Evolutionary conservation across 2,113 vertebrate genomes (phyloP).

Genomic region (Sclerurus mexicanus): DNA sequence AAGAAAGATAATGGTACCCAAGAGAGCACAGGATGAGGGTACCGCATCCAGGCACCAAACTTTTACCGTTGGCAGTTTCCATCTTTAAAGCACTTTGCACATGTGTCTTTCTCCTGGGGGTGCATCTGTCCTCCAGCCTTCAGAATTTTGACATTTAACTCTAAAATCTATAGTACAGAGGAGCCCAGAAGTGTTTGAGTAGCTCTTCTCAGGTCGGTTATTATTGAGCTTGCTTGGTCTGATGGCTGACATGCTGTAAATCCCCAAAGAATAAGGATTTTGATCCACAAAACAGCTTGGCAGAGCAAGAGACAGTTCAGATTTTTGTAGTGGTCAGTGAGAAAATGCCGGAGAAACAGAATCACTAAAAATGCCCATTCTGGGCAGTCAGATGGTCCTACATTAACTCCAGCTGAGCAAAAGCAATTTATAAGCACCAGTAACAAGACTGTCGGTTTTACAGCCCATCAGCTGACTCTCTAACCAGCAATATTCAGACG

Average conservation of each 20-base stretch:
- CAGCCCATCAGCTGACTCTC: not conserved
- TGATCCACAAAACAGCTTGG: not conserved
- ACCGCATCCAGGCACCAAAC: not conserved
- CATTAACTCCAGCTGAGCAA: conserved; percentile 14
- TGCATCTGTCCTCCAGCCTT: not conserved
- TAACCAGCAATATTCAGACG: not conserved
- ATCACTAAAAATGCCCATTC: conserved; percentile 37
- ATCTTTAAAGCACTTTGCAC: not conserved
- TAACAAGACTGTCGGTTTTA: conserved; percentile 6
- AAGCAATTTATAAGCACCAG: not conserved
- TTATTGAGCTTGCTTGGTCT: not conserved
- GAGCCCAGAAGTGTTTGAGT: not conserved
- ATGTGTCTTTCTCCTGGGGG: not conserved
- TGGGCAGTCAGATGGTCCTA: conserved; percentile 10
- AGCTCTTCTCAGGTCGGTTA: not conserved
- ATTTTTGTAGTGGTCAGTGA: conserved; percentile 8
- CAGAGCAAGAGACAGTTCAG: not conserved
- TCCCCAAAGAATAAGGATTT: not conserved
- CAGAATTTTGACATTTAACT: not conserved
- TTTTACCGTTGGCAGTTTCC: not conserved
- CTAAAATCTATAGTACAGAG: not conserved
- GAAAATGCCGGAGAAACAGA: not conserved
- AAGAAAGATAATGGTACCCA: not conserved
- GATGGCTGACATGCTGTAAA: not conserved
- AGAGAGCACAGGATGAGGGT: not conserved